Base-by-base conservation (phyloP, 2,888 invertebrate genomes). In the Pristionchus fissidentatus region DNA sequence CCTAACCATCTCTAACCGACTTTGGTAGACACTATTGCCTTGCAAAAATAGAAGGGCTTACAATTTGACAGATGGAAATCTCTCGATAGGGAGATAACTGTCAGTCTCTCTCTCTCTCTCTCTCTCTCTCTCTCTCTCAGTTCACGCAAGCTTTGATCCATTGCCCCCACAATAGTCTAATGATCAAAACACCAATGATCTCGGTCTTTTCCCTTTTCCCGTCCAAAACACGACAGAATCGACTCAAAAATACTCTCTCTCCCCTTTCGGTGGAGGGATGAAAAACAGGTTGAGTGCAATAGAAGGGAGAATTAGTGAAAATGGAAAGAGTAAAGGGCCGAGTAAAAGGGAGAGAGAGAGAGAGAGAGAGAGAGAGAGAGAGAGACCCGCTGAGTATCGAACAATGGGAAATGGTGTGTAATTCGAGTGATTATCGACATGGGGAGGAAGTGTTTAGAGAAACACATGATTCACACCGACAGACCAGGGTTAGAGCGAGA, bases 281-380 rank as follows among this genome's bases (percentile, higher is more conserved):
- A 46, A 77, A 77, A 77, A 77, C 75, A 77, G 75, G 75, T 77
- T 77, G 49, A 77, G 70, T 70, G 70, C 70, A 70, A 70, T 22
- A 70, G 70, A n/a, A n/a, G n/a, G n/a, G n/a, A 41, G 70, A 70
- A 70, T 70, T 70, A 70, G 43, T 22, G 29, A 35, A 62, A 35
- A 13, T 1, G 35, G 43, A 41, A 41, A 22, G 70, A 70, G 41
- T 70, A 66, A 13, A 4, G 35, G 43, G 70, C 41, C 41, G 70
- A 70, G 41, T 70, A 66, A 66, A 66, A 32, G 41, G 66, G 66
- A 41, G 29, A 77, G 49, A 32, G 43, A 26, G 26, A 49, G 38
- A 29, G 49, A 77, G 75, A n/a, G 75, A 49, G n/a, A 26, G n/a
- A 32, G n/a, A 49, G 35, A 49, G 19, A 49, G 49, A 49, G 49